Evolutionary conservation across 2,888 invertebrate species (phyloP).

Genomic region (Lycaena phlaeas): DNA sequence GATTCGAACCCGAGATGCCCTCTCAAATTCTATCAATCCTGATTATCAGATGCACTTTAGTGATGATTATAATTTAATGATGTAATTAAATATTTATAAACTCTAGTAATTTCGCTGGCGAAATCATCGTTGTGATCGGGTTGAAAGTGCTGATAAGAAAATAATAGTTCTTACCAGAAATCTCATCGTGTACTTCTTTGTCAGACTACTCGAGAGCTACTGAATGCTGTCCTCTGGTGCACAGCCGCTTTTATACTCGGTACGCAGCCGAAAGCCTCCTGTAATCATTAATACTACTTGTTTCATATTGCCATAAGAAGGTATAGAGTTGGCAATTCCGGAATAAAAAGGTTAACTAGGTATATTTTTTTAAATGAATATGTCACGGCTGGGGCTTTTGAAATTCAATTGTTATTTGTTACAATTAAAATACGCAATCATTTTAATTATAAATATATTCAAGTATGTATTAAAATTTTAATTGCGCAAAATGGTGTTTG

Average conservation of each 20-base stretch:
- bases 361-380: slow-evolving; percentile 6
- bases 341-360: slow-evolving; percentile 11
- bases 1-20: too few relatives aligned
- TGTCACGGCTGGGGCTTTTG: slow-evolving; percentile 11
- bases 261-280: slow-evolving; percentile 44
- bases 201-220: slow-evolving; percentile 68
- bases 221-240: slow-evolving; percentile 44
- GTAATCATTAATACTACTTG: slow-evolving; percentile 28
- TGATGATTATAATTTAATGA: too few relatives aligned
- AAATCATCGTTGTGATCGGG: not conserved
- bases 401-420: slow-evolving; percentile 1
- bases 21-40: too few relatives aligned
- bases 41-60: too few relatives aligned
- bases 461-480: not conserved
- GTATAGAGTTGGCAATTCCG: slow-evolving; percentile 20
- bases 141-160: slow-evolving; percentile 19
- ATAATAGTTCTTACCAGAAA: slow-evolving; percentile 49
- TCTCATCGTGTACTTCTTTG: slow-evolving; percentile 69
- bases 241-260: slow-evolving; percentile 51
- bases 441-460: too few relatives aligned
- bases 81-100: too few relatives aligned
- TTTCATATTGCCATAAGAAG: slow-evolving; percentile 22
- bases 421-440: not conserved
- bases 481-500: too few relatives aligned
- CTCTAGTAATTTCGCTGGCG: too few relatives aligned